Base-by-base conservation (phyloP, 2,888 invertebrate genomes). In the Patella ulyssiponensis region DNA sequence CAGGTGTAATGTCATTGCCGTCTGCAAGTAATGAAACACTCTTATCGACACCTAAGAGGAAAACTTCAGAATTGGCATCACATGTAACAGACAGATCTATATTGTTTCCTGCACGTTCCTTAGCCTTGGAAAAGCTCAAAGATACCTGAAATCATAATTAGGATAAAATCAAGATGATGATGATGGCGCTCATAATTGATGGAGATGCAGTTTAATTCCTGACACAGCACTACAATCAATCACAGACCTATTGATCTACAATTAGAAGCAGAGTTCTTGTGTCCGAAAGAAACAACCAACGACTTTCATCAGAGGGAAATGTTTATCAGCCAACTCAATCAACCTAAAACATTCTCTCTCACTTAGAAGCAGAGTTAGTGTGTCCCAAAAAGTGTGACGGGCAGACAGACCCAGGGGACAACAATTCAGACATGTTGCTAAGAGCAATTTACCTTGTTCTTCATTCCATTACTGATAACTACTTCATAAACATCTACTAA, bases 11-110 rank as follows among this genome's bases (percentile, higher is more conserved):
- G 87, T 95, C 94, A 87, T 95, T 95, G 87, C 96, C 96, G 14
- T 94, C 93, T 88, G 95, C 94, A 11, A 97, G 92, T 15, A 95
- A 90, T 7, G 95, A 90, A 2, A 96, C 95, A 89, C 95, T 95
- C 91, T 97, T 95, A 92, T 98, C 98, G 14, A 97, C 95, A 0
- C 96, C 98, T 82, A 98, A 93, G 17, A 98, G 92, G 7, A 96
- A 98, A 20, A 98, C 95, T 87, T 95, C 95, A 0, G 96, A 95
- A 89, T 95, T 95, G 0, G 98, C 95, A 51, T 94, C 93, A 14
- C 72, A 77, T 27, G 94, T 93, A n/a, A 98, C 94, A 2, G 94
- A 93, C 15, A 98, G 92, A 83, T 95, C 95, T 1, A 97, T 94
- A 79, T 95, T 81, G 53, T 94, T 94, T 75, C 95, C 95, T 0